Percentiles rank a stretch among this genome's conserved stretches.
phyloP scores from a whole-genome alignment of 2,888 invertebrate species.

The Drosophila demipolita region DNA sequence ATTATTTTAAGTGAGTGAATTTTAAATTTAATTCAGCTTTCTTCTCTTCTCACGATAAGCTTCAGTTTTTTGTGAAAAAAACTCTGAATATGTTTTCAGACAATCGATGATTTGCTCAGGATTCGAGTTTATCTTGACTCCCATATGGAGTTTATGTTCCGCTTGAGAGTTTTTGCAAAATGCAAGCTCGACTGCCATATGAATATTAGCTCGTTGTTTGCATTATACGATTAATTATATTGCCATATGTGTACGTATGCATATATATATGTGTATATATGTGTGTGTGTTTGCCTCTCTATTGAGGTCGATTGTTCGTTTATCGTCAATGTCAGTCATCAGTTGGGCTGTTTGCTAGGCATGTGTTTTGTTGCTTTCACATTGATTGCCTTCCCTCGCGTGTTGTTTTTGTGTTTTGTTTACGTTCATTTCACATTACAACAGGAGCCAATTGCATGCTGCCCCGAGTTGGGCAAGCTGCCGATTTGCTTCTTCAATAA shows the following conservation, averaged over 20 bases:
- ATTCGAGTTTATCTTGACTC: not conserved
- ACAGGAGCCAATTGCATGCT: constrained; percentile 25
- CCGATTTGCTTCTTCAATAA: constrained; percentile 23
- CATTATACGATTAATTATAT: not conserved
- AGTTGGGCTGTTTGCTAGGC: constrained; percentile 51
- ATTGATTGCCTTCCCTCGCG: constrained; percentile 52
- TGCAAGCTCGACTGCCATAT: not conserved
- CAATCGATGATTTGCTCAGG: not conserved
- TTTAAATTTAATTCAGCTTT: not conserved
- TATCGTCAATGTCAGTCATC: constrained; percentile 76
- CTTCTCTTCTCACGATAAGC: not conserved
- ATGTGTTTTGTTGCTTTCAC: constrained; percentile 72
- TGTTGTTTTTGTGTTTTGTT: constrained; percentile 42
- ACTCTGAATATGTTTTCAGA: too few relatives aligned
- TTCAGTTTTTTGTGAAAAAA: too few relatives aligned
- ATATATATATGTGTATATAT: not conserved
- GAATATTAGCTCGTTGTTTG: not conserved
- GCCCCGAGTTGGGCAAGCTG: constrained; percentile 9
- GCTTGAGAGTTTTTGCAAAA: not conserved
- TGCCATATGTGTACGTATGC: not conserved
- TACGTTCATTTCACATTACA: constrained; percentile 43
- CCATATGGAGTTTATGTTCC: not conserved
- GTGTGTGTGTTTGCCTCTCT: constrained; percentile 41
- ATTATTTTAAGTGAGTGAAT: not conserved
- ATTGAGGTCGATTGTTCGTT: constrained; percentile 76